Evolutionary conservation across 2,888 invertebrate species (phyloP), one percentile per base, ranked within the genome.

Genomic region (Gandaritis pyraliata): DNA sequence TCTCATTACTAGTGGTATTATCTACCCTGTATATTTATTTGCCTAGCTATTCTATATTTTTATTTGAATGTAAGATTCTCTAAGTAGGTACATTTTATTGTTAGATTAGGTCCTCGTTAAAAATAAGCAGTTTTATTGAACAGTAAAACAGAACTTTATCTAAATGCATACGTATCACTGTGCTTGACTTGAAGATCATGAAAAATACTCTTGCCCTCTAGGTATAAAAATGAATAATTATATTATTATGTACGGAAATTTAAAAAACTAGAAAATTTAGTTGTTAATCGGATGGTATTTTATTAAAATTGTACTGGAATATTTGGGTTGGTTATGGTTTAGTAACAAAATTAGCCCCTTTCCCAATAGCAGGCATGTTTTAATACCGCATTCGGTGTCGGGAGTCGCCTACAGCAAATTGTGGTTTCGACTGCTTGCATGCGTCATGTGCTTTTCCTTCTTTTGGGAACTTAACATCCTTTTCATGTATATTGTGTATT

Each of bases 401-500:
- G 6, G 41, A 15, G 13, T 13, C 13, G 13, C 13, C 13, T 13
- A 39, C 15, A 7, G 15, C 41, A 15, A 41, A 16, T 1, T 16
- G 43, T 43, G 8, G 15, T 16, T 43, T 4, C 41, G 15, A 15
- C 15, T 41, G 41, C 41, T 41, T 58, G 52, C 52, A 53, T 58
- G 58, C 41, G 3, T 18, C 1, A 49, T 15, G 12, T 55, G 38
- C 5, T 18, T 16, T 33, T 8, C 15, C 10, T 29, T 47, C 11
- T 16, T 11, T 50, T 23, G 10, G 1, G 2, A 36, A 12, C 15
- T 18, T 50, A 8, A 8, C 18, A 16, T 16, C 16, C 5, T 33
- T 56, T 53, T 58, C 18, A 53, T 52, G 23, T 39, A 13, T 51
- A 54, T 61, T 72, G 58, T 79, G 71, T 77, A 60, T 74, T 74